Conservation (phyloP, 2,113 vertebrate genomes). For the Gymnarchus niloticus region DNA sequence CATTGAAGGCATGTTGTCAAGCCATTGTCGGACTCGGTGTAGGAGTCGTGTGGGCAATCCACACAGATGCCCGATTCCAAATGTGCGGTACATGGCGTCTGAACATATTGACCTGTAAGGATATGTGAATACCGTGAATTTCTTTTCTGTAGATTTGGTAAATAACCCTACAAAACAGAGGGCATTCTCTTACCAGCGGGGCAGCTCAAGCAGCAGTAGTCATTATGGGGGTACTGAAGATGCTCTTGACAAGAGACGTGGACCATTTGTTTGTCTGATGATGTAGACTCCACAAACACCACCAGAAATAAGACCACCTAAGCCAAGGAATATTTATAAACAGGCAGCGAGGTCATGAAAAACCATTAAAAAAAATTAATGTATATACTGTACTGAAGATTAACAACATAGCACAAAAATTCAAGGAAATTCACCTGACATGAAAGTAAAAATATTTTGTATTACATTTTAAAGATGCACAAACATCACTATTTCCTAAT, state of each 20-base stretch:
- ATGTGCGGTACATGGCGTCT: conserved; percentile 27
- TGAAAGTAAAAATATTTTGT: neutral
- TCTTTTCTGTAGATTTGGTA: neutral
- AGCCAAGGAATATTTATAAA: neutral
- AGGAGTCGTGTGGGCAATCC: conserved; percentile 42
- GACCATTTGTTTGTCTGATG: neutral
- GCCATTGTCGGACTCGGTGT: conserved; percentile 41
- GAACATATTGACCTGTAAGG: conserved; percentile 45
- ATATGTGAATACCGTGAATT: neutral
- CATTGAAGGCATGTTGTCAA: conserved; percentile 49
- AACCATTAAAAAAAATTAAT: neutral
- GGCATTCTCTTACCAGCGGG: conserved; percentile 49
- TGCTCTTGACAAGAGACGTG: conserved; percentile 27
- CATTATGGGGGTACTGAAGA: conserved; percentile 26
- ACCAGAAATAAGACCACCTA: conserved; percentile 26
- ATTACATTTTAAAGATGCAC: neutral
- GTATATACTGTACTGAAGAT: neutral
- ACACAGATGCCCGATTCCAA: conserved; percentile 39
- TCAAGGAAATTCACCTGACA: neutral
- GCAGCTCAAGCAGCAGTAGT: conserved; percentile 58
- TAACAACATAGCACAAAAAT: neutral
- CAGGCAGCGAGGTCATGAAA: neutral
- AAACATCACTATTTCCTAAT: neutral
- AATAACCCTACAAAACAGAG: neutral
- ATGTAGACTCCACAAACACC: neutral